Base-by-base conservation (phyloP, 2,888 invertebrate species). In the Charanyca ferruginea region DNA sequence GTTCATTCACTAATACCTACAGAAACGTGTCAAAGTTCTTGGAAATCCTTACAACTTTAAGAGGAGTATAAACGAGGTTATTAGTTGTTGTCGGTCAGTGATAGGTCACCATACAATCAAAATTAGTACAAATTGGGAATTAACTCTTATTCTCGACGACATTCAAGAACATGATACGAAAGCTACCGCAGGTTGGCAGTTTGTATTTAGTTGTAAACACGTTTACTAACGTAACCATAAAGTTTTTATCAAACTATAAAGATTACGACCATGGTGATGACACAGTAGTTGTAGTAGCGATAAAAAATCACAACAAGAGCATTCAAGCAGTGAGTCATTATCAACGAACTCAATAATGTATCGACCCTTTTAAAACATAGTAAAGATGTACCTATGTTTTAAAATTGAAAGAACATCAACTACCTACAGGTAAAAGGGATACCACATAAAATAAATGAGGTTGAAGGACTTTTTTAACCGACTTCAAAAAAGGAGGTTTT, bases 271-370 rank as follows among this genome's bases (percentile, higher is more conserved):
- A 25, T n/a, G 47, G 35, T 52, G 38, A 41, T 20, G 9, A 18
- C 32, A 32, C 38, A 11, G 42, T 5, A 5, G 49, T 41, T n/a
- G 8, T 48, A 11, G 28, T 2, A 44, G 22, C 18, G 66, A 66
- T 63, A 70, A 65, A 38, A 71, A 59, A 72, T 44, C 48, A 54
- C 47, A 54, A 45, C 53, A 22, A 54, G 48, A 32, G 4, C 9
- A 25, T 49, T 35, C 16, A 45, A 54, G 66, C 28, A 52, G 66
- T 20, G 20, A n/a, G 18, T 9, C 41, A 47, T 28, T 47, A 16
- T 41, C 16, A 25, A 42, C 5, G 22, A 41, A 22, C 8, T 28
- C 11, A 58, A 20, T 65, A 4, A 45, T 51, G 4, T 28, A 52
- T 28, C 11, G 6, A n/a, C n/a, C n/a, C n/a, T n/a, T n/a, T n/a